phyloP scores from a whole-genome alignment of 2,888 invertebrate genomes.

The Formica aserva region DNA sequence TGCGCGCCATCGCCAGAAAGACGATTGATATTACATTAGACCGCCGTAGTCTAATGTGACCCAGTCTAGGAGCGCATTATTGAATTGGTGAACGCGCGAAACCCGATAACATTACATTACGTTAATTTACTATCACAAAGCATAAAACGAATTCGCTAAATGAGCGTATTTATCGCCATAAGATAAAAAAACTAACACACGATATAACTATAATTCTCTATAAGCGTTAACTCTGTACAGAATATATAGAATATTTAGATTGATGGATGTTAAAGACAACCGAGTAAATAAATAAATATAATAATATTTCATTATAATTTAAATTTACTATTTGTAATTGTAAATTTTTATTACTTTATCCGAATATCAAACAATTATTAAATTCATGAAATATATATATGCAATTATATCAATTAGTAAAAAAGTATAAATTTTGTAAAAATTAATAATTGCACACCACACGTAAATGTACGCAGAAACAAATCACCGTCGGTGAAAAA shows the following conservation, averaged over 20 bases:
- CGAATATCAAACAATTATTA: not conserved
- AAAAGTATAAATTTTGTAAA: slow-evolving; percentile 19
- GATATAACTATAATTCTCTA: not conserved
- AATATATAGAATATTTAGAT: not conserved
- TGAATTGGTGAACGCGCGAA: slow-evolving; percentile 64
- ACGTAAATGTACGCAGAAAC: slow-evolving; percentile 10
- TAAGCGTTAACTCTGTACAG: not conserved
- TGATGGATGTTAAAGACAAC: not conserved
- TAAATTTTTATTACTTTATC: slow-evolving; percentile 14
- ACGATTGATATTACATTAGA: slow-evolving; percentile 79
- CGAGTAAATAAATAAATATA: not conserved
- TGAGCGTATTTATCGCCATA: not conserved
- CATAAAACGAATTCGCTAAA: slow-evolving; percentile 20
- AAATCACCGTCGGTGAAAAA: slow-evolving; percentile 26
- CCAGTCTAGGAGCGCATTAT: slow-evolving; percentile 70
- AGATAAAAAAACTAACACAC: slow-evolving; percentile 9
- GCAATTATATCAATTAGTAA: not conserved
- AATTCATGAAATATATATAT: not conserved
- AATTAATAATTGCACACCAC: slow-evolving; percentile 22
- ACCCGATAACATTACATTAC: slow-evolving; percentile 62
- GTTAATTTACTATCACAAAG: slow-evolving; percentile 37
- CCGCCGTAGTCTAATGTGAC: slow-evolving; percentile 72
- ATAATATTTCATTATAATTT: not conserved
- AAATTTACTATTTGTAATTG: not conserved
- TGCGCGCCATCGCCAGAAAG: slow-evolving; percentile 73